Percentiles rank a stretch among this genome's conserved stretches.
Conservation (phyloP, 1,140 invertebrate species). For the Danaus melanippus region DNA sequence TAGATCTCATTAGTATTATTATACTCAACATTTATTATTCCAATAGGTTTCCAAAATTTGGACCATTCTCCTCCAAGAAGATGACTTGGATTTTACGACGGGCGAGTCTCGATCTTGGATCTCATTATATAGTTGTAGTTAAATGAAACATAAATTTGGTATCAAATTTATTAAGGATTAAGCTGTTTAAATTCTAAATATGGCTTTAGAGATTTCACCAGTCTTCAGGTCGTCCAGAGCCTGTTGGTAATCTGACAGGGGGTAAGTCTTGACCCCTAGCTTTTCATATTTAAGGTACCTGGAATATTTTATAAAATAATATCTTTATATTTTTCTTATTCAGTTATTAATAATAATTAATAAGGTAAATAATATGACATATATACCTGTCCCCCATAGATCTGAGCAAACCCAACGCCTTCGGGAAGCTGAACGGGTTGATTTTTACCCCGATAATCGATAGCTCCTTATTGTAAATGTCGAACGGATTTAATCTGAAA, state of each 20-base stretch:
- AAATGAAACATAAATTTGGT: too few relatives aligned
- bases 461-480: slow-evolving; percentile 77
- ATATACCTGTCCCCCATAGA: slow-evolving; percentile 74
- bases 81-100: slow-evolving; percentile 29
- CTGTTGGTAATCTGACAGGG: slow-evolving; percentile 73
- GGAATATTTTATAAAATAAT: slow-evolving; percentile 20
- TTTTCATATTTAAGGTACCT: slow-evolving; percentile 77
- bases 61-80: slow-evolving; percentile 26
- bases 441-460: slow-evolving; percentile 77
- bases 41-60: slow-evolving; percentile 12
- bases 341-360: too few relatives aligned
- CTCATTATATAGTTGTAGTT: too few relatives aligned
- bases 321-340: neutral
- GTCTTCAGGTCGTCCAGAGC: slow-evolving; percentile 74
- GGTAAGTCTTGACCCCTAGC: slow-evolving; percentile 76
- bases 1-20: too few relatives aligned
- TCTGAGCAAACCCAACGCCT: slow-evolving; percentile 74
- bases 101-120: slow-evolving; percentile 25
- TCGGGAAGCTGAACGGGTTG: slow-evolving; percentile 78
- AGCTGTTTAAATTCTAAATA: slow-evolving; percentile 73
- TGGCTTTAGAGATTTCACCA: slow-evolving; percentile 76
- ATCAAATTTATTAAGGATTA: neutral
- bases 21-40: too few relatives aligned
- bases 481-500: slow-evolving; percentile 74
- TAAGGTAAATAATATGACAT: too few relatives aligned